Percentiles rank a stretch among this genome's conserved stretches.
Conservation (phyloP, 2,797 vertebrate species). For the Eulemur mongoz region DNA sequence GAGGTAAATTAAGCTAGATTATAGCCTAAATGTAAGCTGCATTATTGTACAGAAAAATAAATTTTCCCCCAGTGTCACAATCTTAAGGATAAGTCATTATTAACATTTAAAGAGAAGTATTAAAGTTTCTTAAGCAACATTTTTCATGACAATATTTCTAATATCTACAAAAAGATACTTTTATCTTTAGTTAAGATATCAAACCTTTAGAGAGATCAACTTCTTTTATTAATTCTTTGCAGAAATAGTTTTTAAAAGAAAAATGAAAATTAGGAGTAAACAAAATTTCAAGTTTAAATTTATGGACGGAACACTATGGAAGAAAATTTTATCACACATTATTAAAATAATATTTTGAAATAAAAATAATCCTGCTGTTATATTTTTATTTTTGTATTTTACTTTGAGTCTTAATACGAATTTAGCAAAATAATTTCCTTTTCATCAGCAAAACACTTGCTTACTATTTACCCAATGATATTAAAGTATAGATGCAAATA, state of each 20-base stretch:
- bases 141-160: background rate
- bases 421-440: slow-evolving; percentile 38
- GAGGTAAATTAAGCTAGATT: background rate
- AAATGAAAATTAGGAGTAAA: slow-evolving; percentile 29
- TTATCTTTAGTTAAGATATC: slow-evolving; percentile 1
- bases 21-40: background rate
- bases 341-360: slow-evolving; percentile 37
- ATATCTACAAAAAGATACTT: background rate
- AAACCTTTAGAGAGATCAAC: background rate
- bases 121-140: background rate
- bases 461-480: background rate
- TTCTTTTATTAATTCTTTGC: slow-evolving; percentile 49
- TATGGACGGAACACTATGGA: background rate
- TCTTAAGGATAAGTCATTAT: background rate
- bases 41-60: background rate
- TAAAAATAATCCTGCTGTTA: slow-evolving; percentile 14
- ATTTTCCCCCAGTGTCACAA: background rate
- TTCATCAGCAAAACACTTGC: background rate
- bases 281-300: slow-evolving; percentile 55
- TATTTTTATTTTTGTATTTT: background rate
- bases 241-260: slow-evolving; percentile 42
- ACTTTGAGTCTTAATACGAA: slow-evolving; percentile 2
- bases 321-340: slow-evolving; percentile 41
- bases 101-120: background rate
- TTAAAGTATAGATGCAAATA: background rate